A percentile compares a stretch with the other conserved stretches of the same genome.
These are phyloP conservation scores for Pantherophis guttatus DNA, from an alignment of 2,113 vertebrate genomes.

Conservation along the genomic window DNA sequence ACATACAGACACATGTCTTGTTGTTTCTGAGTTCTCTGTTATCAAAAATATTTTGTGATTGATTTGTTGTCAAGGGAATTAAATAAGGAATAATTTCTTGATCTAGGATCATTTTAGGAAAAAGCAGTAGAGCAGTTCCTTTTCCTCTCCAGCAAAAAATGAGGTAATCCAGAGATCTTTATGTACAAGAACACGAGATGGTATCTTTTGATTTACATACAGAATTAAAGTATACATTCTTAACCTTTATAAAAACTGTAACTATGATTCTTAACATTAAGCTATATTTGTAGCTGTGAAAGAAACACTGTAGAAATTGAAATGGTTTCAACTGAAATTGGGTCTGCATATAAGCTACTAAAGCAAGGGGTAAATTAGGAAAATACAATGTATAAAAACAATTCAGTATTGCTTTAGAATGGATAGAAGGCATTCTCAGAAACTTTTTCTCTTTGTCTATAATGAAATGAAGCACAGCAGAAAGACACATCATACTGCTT, in stretches of 20 bases:
- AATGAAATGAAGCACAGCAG: background rate
- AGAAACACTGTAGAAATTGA: background rate
- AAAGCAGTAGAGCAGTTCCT: background rate
- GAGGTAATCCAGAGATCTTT: background rate
- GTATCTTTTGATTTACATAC: background rate
- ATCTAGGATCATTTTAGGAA: background rate
- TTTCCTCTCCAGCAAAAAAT: background rate
- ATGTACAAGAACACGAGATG: background rate
- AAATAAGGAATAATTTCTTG: background rate
- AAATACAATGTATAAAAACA: background rate
- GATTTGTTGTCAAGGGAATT: background rate
- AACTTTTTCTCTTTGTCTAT: background rate
- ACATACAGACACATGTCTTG: too few relatives aligned
- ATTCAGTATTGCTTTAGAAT: background rate
- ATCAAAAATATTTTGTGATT: background rate
- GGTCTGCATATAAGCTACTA: background rate
- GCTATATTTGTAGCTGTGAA: background rate
- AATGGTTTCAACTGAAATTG: background rate
- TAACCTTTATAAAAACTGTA: background rate
- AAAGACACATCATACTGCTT: background rate
- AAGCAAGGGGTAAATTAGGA: background rate
- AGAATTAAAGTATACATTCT: background rate
- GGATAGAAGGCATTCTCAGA: background rate
- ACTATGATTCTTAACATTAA: background rate
- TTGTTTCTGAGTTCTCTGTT: background rate